These are phyloP conservation scores for Tuta absoluta DNA, from an alignment of 2,888 invertebrate genomes.

Conservation along the genomic window DNA sequence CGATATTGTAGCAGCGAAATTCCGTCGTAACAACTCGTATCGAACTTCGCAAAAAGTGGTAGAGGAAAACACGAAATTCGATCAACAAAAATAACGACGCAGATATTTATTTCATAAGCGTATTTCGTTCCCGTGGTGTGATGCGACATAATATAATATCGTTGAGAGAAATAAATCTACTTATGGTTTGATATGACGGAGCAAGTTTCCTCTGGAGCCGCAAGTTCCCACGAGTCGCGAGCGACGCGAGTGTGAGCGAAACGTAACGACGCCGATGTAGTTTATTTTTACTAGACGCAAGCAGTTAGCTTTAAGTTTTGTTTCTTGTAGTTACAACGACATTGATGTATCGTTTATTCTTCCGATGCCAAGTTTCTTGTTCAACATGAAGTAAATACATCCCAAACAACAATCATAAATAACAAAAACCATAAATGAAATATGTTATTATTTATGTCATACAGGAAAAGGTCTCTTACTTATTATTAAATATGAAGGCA, in stretches of 20 bases:
- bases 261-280: neutral
- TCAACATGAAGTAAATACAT: conserved; percentile 1
- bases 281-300: neutral
- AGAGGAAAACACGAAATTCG: neutral
- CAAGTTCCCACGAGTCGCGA: neutral
- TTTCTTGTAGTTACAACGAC: neutral
- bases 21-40: conserved; percentile 7
- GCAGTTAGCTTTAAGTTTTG: conserved; percentile 6
- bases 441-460: neutral
- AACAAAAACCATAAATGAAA: conserved; percentile 4
- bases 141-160: conserved; percentile 11
- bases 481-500: neutral
- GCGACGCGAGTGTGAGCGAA: neutral
- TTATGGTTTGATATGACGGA: conserved; percentile 15
- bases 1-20: conserved; percentile 2
- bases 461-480: neutral
- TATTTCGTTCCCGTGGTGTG: neutral
- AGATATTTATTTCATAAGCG: conserved; percentile 3
- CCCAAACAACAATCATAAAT: conserved; percentile 9
- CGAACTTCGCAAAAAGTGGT: conserved; percentile 3
- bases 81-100: conserved; percentile 2
- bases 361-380: conserved; percentile 16
- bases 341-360: conserved; percentile 12
- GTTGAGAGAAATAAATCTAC: conserved; percentile 13
- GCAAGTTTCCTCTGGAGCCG: conserved; percentile 1